These are phyloP conservation scores for Aramus guarauna DNA, from an alignment of 2,113 vertebrate species.

Conservation along the genomic window DNA sequence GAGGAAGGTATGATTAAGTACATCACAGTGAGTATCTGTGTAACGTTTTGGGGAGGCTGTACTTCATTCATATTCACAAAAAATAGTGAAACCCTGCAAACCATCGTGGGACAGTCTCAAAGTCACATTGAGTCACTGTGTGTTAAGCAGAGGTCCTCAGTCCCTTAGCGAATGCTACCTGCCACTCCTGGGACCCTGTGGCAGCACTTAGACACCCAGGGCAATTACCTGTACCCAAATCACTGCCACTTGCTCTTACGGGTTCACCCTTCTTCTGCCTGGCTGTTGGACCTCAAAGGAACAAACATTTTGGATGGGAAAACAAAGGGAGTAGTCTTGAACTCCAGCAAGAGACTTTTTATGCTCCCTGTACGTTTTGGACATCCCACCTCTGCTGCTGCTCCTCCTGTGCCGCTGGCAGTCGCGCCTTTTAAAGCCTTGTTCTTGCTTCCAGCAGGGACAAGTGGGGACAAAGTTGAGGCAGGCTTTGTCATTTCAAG, in stretches of 20 bases:
- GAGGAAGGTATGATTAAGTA: background rate
- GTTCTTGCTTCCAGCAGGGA: background rate
- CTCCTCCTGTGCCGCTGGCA: background rate
- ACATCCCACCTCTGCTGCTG: background rate
- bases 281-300: background rate
- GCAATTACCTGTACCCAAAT: background rate
- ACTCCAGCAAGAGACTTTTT: background rate
- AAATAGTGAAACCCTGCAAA: background rate
- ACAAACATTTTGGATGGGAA: rapidly evolving
- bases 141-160: background rate
- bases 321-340: background rate
- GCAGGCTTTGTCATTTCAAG: background rate
- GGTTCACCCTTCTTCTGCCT: background rate
- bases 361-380: background rate
- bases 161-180: background rate
- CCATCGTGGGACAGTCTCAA: background rate
- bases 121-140: background rate
- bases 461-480: background rate
- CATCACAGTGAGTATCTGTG: background rate
- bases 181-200: background rate
- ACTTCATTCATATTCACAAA: background rate
- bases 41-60: background rate
- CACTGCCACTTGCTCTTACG: background rate
- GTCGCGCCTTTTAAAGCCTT: background rate
- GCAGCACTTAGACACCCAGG: background rate